Conservation (phyloP, 1,140 invertebrate genomes). For the Andrena cerasifolii region DNA sequence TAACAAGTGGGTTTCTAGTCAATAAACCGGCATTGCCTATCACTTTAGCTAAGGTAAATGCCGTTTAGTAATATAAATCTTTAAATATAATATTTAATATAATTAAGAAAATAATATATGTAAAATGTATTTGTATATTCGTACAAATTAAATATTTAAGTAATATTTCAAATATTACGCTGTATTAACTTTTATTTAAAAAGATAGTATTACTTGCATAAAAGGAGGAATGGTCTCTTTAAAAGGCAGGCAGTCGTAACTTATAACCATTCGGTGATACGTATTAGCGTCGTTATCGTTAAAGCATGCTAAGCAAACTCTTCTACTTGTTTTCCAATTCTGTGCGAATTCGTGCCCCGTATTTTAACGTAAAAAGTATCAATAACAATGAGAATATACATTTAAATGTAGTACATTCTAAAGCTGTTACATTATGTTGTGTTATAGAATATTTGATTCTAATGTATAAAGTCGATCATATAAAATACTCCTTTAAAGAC, state of each 20-base stretch:
- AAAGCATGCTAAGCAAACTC: background rate
- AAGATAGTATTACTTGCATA: background rate
- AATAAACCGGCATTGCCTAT: constrained; percentile 63
- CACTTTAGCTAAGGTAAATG: constrained; percentile 61
- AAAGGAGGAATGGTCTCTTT: background rate
- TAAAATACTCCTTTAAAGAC: background rate
- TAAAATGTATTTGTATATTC: constrained; percentile 16
- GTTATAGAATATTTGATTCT: constrained; percentile 2
- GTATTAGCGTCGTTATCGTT: background rate
- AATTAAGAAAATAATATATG: constrained; percentile 22
- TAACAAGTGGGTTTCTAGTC: constrained; percentile 68
- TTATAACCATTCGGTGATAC: background rate
- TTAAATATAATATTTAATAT: constrained; percentile 31
- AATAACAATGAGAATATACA: background rate
- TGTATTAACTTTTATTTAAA: constrained; percentile 24
- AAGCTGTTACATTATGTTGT: background rate
- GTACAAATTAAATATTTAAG: constrained; percentile 14
- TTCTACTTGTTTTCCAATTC: background rate
- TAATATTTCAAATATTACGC: constrained; percentile 16
- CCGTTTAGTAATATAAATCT: constrained; percentile 6
- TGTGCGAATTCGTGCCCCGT: background rate
- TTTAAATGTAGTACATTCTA: background rate
- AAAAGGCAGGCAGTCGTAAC: background rate
- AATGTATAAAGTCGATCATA: background rate
- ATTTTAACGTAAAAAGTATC: constrained; percentile 14